Conservation (phyloP, 2,113 vertebrate species). For the Probosciger aterrimus region DNA sequence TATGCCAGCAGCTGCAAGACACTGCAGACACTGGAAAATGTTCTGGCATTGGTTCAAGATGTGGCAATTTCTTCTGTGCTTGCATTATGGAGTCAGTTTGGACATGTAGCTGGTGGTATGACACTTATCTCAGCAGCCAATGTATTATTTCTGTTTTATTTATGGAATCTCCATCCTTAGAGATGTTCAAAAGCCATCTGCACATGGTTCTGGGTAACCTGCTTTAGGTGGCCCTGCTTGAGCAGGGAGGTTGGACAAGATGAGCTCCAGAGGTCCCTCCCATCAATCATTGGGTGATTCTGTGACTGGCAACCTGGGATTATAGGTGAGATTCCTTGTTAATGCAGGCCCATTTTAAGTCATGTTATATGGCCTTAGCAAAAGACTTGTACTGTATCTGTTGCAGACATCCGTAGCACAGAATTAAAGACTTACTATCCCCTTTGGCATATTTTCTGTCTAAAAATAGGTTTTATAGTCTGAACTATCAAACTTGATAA, state of each 20-base stretch:
- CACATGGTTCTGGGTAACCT: neutral
- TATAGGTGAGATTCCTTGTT: neutral
- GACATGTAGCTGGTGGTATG: neutral
- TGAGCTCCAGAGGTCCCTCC: neutral
- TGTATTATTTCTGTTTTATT: neutral
- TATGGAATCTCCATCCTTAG: neutral
- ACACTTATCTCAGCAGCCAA: neutral
- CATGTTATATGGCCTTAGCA: neutral
- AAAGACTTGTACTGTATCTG: neutral
- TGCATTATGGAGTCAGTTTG: neutral
- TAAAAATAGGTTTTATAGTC: neutral
- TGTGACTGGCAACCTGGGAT: neutral
- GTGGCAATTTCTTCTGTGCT: neutral
- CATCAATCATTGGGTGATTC: neutral
- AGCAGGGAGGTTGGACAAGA: neutral
- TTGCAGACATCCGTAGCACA: neutral
- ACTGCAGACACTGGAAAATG: neutral
- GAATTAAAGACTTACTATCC: neutral
- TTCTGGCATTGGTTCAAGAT: neutral
- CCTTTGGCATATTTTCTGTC: neutral
- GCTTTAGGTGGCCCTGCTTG: neutral
- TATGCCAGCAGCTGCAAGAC: neutral
- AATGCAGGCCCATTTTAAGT: neutral
- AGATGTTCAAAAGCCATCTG: neutral
- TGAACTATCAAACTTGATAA: neutral